Conservation (phyloP, 1,140 invertebrate genomes). For the Trissolcus basalis region DNA sequence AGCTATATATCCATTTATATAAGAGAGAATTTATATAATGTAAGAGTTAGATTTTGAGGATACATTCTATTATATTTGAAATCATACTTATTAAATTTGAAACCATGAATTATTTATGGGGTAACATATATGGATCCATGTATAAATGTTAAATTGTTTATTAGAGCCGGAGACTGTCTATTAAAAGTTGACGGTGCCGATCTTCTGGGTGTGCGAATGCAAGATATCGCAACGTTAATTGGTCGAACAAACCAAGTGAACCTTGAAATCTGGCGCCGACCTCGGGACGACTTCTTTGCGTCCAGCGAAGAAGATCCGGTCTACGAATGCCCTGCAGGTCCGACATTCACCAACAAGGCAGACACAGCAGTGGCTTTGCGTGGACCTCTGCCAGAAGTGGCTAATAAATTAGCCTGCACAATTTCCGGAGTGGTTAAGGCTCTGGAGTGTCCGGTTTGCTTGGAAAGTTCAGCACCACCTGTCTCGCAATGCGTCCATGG, state of each 20-base stretch:
- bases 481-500: conserved; percentile 82
- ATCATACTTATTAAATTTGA: too few relatives aligned
- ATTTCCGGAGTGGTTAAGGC: conserved; percentile 75
- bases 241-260: conserved; percentile 67
- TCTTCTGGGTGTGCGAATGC: conserved; percentile 78
- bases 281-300: conserved; percentile 38
- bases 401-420: conserved; percentile 68
- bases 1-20: too few relatives aligned
- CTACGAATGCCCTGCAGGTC: conserved; percentile 72
- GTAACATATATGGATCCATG: background rate
- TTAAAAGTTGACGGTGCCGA: conserved; percentile 80
- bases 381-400: conserved; percentile 70
- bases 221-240: conserved; percentile 78
- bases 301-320: conserved; percentile 47
- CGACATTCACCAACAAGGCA: conserved; percentile 59
- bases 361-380: conserved; percentile 60
- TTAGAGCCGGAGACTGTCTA: conserved; percentile 80
- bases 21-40: too few relatives aligned
- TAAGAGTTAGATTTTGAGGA: too few relatives aligned
- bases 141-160: conserved; percentile 1
- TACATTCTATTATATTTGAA: too few relatives aligned
- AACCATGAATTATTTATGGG: too few relatives aligned
- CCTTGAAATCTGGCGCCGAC: conserved; percentile 70
- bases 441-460: conserved; percentile 80
- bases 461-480: conserved; percentile 79